Evolutionary conservation across 2,888 invertebrate genomes (phyloP).

Genomic region (Drosophila eohydei): DNA sequence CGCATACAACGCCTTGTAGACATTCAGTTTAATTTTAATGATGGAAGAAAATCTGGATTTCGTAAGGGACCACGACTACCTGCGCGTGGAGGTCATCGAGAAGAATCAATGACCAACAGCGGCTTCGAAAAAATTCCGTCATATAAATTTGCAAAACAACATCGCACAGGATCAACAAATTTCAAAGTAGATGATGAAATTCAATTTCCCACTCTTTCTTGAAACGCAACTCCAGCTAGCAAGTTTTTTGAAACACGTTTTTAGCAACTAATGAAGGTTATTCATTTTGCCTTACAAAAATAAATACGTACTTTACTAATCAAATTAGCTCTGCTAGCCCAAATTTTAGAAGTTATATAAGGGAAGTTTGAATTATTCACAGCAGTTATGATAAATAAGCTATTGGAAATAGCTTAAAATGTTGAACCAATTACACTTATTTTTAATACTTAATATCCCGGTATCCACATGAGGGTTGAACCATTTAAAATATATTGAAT

Average conservation of each 20-base stretch:
- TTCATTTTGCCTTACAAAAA: slow-evolving; percentile 39
- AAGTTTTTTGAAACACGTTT: slow-evolving; percentile 18
- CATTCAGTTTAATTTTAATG: slow-evolving; percentile 95
- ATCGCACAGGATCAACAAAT: slow-evolving; percentile 84
- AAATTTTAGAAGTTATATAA: slow-evolving; percentile 49
- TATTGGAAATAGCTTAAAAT: slow-evolving; percentile 72
- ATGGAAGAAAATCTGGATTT: slow-evolving; percentile 90
- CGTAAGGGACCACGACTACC: slow-evolving; percentile 87
- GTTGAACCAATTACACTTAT: slow-evolving; percentile 54
- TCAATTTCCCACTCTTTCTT: slow-evolving; percentile 97
- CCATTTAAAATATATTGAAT: background rate
- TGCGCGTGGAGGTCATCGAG: slow-evolving; percentile 65
- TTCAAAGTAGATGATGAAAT: slow-evolving; percentile 98
- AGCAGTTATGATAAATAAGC: slow-evolving; percentile 56
- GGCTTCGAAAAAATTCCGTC: slow-evolving; percentile 76
- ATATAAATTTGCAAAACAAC: slow-evolving; percentile 64
- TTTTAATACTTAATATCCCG: slow-evolving; percentile 24
- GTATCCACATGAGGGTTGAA: background rate
- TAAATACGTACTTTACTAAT: slow-evolving; percentile 42
- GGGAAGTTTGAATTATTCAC: slow-evolving; percentile 50
- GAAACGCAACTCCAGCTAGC: slow-evolving; percentile 77
- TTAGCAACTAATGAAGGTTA: slow-evolving; percentile 34
- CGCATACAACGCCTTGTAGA: slow-evolving; percentile 94
- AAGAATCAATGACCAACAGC: slow-evolving; percentile 52
- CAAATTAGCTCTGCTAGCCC: slow-evolving; percentile 41